Base-by-base conservation (phyloP, 2,888 invertebrate genomes). In the Ennomos quercinarius region DNA sequence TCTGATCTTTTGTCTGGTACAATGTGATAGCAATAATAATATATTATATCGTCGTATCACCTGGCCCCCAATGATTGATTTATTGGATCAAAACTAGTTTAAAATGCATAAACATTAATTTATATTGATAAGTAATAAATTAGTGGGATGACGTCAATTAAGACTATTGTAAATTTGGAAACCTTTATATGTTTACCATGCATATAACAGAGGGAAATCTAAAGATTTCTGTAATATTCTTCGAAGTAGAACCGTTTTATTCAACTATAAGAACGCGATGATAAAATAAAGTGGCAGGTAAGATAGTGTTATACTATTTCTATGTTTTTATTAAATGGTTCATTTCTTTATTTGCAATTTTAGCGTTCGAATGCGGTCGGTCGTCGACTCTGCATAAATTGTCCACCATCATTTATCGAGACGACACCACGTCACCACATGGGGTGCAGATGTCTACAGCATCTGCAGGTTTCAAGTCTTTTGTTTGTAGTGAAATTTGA, bases 401-500 rank as follows among this genome's bases (percentile, higher is more conserved):
- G 40, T 37, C 57, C 46, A 49, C 27, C 27, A 55, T 52, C 9
- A 45, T 61, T 62, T 56, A 46, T 38, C 55, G 52, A 60, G 60
- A 39, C 43, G 11, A 45, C 46, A 13, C 49, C 17, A 38, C 48
- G 17, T 54, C 40, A 46, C 59, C 67, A 59, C 63, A 49, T 63
- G 61, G 48, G 53, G 48, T 62, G 63, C 67, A 68, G 63, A 68
- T 68, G 67, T 57, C 34, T 2, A 17, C 47, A 39, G 52, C 67
- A 68, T 57, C 67, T 65, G 67, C 60, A 57, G 47, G 27, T 12
- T 38, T 34, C 17, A 40, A n/a, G 37, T 50, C 54, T 47, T 53
- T 61, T 64, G 44, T 57, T 43, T 48, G 17, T 34, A 51, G 36
- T 10, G 11, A 39, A 45, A 12, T 50, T 42, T 12, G 11, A 5